These are phyloP conservation scores for Erpobdella octoculata DNA, from an alignment of 2,888 invertebrate genomes.

Conservation along the genomic window DNA sequence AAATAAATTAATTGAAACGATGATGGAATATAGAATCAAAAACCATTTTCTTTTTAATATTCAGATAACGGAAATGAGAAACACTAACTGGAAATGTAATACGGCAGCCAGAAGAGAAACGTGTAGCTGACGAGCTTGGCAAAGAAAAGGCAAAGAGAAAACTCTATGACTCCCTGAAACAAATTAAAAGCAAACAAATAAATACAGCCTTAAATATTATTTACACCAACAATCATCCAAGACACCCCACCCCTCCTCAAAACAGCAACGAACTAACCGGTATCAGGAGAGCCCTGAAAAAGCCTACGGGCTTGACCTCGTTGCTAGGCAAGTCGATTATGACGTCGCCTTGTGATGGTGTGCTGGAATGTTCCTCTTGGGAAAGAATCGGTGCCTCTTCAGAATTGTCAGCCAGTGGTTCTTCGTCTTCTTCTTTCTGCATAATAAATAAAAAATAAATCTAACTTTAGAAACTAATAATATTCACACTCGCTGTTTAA, in stretches of 20 bases:
- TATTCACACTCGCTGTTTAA: no score
- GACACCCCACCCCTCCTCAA: neutral
- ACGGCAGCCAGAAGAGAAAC: slow-evolving; percentile 89
- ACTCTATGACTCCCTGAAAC: slow-evolving; percentile 77
- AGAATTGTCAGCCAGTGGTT: no score
- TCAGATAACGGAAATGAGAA: neutral
- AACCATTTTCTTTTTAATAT: no score
- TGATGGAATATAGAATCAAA: neutral
- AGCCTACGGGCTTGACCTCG: slow-evolving; percentile 61
- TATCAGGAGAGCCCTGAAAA: slow-evolving; percentile 69
- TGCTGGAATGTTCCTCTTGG: neutral
- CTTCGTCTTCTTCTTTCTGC: neutral
- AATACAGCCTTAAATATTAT: neutral
- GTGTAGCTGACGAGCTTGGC: slow-evolving; percentile 93
- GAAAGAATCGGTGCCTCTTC: no score
- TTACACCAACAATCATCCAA: neutral
- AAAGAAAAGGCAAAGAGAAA: slow-evolving; percentile 84
- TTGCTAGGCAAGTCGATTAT: neutral
- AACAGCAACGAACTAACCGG: slow-evolving; percentile 57
- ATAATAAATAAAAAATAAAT: neutral
- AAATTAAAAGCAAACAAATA: neutral
- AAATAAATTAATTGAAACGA: neutral
- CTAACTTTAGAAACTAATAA: neutral
- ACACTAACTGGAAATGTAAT: slow-evolving; percentile 64
- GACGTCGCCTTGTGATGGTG: neutral